These are phyloP conservation scores for Entomobrya proxima DNA, from an alignment of 2,888 invertebrate species.

Conservation along the genomic window DNA sequence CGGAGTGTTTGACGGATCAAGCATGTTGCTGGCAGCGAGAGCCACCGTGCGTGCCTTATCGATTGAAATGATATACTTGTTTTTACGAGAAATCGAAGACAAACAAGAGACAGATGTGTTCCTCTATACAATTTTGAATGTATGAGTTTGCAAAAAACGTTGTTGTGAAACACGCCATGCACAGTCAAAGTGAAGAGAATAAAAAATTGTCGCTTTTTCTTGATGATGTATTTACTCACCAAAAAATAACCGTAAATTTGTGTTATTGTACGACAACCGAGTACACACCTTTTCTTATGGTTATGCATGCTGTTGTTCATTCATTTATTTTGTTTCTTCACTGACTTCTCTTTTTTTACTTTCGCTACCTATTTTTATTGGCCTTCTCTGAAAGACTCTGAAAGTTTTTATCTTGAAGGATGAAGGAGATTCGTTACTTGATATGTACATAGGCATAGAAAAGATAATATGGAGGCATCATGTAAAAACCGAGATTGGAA, in stretches of 20 bases:
- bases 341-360: constrained; percentile 36
- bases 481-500: constrained; percentile 58
- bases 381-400: constrained; percentile 4
- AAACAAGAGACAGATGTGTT: constrained; percentile 53
- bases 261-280: neutral
- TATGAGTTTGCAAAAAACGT: constrained; percentile 34
- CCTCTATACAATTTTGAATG: constrained; percentile 33
- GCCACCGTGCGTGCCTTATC: constrained; percentile 51
- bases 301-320: neutral
- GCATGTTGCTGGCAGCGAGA: constrained; percentile 46
- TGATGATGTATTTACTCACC: constrained; percentile 5
- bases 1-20: constrained; percentile 58
- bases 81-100: constrained; percentile 56
- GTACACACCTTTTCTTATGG: constrained; percentile 6
- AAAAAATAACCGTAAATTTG: constrained; percentile 44
- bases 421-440: constrained; percentile 22
- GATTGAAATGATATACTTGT: constrained; percentile 57
- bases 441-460: no score
- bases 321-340: neutral
- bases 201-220: constrained; percentile 3
- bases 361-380: constrained; percentile 42
- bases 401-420: constrained; percentile 7
- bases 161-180: neutral
- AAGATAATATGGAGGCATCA: neutral
- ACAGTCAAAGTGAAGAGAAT: neutral